Base-by-base conservation (phyloP, 1,140 invertebrate species). In the Panulirus ornatus region DNA sequence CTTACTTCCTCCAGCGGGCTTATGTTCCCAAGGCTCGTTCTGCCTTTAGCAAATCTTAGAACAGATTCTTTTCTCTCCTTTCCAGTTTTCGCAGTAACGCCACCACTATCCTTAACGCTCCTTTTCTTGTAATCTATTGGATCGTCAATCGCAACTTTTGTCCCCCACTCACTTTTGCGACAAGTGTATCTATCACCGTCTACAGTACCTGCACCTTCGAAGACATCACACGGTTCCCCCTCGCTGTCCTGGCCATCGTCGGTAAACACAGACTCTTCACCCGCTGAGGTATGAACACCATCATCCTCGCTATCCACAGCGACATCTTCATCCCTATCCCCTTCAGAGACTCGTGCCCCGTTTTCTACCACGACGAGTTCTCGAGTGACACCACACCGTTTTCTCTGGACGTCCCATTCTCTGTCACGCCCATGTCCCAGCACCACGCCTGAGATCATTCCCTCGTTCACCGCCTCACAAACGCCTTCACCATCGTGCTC, bases 321-420 rank as follows among this genome's bases (percentile, higher is more conserved):
- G 44, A 58, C 3, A 19, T 27, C 16, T 27, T 40, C 71, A 2
- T n/a, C 22, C 6, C n/a, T 36, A 1, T 75, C 51, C 44, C 36
- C 79, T 8, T 40, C 19, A 38, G 30, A 36, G 27, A 58, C 9
- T 63, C 6, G 79, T 82, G 22, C 30, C 79, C 54, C 79, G 27
- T 73, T 34, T 66, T 8, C 22, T 11, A 0, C 70, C n/a, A 6
- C 70, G n/a, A n/a, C 40, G 2, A 1, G 44, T 9, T 58, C 47
- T 8, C 40, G 2, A 1, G 44, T 9, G 30, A 22, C 54, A 63
- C 27, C n/a, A 63, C 51, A 58, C 79, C 79, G 79, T 82, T 82
- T 81, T 82, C 79, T 82, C 1, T 82, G 27, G n/a, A 51, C n/a
- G 36, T 82, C 51, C 54, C 79, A 40, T 82, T 63, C 47, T 54